Conservation (phyloP, 1,140 invertebrate species). For the Pseudomyrmex pallidus region DNA sequence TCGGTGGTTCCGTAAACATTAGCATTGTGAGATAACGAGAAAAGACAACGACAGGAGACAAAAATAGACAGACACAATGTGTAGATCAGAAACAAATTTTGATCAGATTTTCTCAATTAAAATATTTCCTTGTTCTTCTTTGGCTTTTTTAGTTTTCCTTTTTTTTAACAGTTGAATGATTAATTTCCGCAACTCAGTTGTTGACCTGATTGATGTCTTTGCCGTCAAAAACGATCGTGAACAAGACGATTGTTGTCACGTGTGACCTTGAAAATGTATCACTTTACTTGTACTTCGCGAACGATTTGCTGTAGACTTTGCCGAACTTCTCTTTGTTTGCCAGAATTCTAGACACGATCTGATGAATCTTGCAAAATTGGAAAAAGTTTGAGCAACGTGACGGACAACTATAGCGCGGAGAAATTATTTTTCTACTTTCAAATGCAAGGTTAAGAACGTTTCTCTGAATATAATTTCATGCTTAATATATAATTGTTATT, state of each 20-base stretch:
- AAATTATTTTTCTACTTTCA: background rate
- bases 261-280: background rate
- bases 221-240: background rate
- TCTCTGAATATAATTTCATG: constrained; percentile 24
- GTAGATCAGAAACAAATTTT: constrained; percentile 19
- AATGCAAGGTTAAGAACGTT: background rate
- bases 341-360: background rate
- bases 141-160: background rate
- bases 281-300: background rate
- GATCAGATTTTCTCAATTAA: background rate
- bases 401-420: background rate
- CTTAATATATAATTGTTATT: constrained; percentile 20
- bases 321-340: background rate
- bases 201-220: background rate
- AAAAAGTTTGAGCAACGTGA: constrained; percentile 4
- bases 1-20: background rate
- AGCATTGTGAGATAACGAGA: background rate
- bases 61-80: background rate
- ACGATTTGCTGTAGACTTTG: background rate
- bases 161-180: background rate
- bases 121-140: background rate
- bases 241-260: background rate
- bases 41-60: background rate
- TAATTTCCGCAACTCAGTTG: background rate
- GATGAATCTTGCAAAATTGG: background rate